These are phyloP conservation scores for Carduelis carduelis DNA, from an alignment of 2,797 vertebrate species.

Conservation along the genomic window DNA sequence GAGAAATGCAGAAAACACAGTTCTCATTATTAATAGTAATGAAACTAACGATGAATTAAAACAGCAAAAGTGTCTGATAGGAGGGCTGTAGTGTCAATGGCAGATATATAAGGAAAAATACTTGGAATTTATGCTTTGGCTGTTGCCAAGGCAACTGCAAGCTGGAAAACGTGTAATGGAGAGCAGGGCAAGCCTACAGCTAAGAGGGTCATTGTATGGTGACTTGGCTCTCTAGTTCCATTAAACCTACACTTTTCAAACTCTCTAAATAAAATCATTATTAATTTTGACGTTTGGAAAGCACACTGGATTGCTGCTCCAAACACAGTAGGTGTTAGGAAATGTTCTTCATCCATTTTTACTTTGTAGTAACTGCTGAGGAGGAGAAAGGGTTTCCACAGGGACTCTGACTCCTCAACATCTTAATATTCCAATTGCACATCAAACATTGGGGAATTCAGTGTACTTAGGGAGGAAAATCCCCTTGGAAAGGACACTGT, in stretches of 20 bases:
- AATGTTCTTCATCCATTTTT: conserved; percentile 38
- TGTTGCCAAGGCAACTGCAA: conserved; percentile 66
- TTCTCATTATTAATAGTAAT: conserved; percentile 39
- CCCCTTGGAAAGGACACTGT: background rate
- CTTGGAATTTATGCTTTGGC: conserved; percentile 61
- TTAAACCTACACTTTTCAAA: conserved; percentile 54
- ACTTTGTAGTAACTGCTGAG: background rate
- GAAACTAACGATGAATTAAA: conserved; percentile 68
- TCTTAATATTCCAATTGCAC: background rate
- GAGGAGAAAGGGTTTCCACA: background rate
- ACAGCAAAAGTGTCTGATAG: conserved; percentile 51
- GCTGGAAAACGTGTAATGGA: conserved; percentile 42
- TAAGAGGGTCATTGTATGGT: conserved; percentile 43
- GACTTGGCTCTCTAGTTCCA: conserved; percentile 23
- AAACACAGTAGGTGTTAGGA: conserved; percentile 39
- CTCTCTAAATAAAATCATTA: conserved; percentile 42
- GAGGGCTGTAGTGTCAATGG: conserved; percentile 36
- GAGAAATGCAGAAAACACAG: background rate
- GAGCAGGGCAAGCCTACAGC: conserved; percentile 56
- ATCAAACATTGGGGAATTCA: background rate
- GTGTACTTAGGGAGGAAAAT: background rate
- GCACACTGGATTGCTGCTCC: background rate
- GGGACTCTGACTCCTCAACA: background rate
- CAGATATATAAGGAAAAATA: conserved; percentile 59
- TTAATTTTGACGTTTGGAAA: conserved; percentile 48